These are phyloP conservation scores for Lacerta viridis DNA, from an alignment of 2,797 vertebrate genomes.

Conservation along the genomic window DNA sequence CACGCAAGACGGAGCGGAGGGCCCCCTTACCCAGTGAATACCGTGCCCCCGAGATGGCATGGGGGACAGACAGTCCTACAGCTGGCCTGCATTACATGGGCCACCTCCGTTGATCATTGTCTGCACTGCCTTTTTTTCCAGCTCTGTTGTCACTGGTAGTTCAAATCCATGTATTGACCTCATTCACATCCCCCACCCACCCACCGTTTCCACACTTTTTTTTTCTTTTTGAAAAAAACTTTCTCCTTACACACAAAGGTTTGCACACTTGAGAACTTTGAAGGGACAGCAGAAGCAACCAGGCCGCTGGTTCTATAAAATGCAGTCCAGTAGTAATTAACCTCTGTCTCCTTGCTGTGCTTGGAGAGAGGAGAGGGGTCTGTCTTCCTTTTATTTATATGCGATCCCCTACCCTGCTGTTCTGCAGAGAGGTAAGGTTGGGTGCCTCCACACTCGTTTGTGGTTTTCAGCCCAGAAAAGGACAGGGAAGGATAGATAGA, in stretches of 20 bases:
- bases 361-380: conserved; percentile 10
- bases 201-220: neutral
- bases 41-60: neutral
- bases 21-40: neutral
- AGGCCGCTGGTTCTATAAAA: conserved; percentile 5
- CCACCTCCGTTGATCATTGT: conserved; percentile 37
- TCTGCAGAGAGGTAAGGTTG: conserved; percentile 8
- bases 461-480: conserved; percentile 10
- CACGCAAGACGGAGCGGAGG: conserved; percentile 15
- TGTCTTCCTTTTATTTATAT: conserved; percentile 35
- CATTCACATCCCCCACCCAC: conserved; percentile 1
- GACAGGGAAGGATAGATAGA: neutral
- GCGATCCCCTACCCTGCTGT: neutral
- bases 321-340: neutral
- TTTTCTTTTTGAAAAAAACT: too few relatives aligned
- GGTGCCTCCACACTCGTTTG: conserved; percentile 5
- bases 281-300: neutral
- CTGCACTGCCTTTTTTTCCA: conserved; percentile 43
- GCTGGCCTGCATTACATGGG: conserved; percentile 24
- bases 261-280: conserved; percentile 18
- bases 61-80: conserved; percentile 15
- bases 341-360: conserved; percentile 22
- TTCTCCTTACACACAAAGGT: neutral
- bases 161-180: conserved; percentile 34
- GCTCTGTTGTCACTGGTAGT: conserved; percentile 33